These are phyloP conservation scores for Heteromurus nitidus DNA, from an alignment of 2,888 invertebrate species.

Conservation along the genomic window DNA sequence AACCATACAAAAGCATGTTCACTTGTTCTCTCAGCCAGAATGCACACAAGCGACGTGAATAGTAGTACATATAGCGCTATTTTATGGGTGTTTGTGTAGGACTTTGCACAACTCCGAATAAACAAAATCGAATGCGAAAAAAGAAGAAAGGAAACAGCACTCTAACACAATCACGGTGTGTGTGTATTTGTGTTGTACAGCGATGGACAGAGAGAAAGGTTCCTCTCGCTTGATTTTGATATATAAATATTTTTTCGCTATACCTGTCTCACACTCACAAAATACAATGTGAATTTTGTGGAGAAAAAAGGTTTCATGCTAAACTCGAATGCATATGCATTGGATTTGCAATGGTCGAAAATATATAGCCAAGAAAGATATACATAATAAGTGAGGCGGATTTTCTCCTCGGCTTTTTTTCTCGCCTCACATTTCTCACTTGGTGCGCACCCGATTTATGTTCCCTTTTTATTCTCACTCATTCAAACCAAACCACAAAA, in stretches of 20 bases:
- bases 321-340: too few species aligned
- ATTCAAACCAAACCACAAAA: not conserved
- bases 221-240: too few species aligned
- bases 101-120: too few species aligned
- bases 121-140: too few species aligned
- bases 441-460: not conserved
- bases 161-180: too few species aligned
- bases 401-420: not conserved
- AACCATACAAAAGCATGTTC: not conserved
- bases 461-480: constrained; percentile 13
- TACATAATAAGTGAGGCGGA: too few species aligned
- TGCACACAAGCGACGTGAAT: not conserved
- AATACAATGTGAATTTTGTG: not conserved
- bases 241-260: not conserved
- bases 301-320: not conserved
- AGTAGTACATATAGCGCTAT: too few species aligned
- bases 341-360: not conserved
- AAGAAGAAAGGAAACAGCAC: too few species aligned
- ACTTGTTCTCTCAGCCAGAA: not conserved
- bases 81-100: too few species aligned
- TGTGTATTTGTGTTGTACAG: too few species aligned
- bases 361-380: not conserved
- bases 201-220: too few species aligned
- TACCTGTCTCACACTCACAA: too few species aligned
- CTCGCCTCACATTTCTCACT: constrained; percentile 14